Evolutionary conservation across 2,797 vertebrate genomes (phyloP).

Genomic region (Numenius phaeopus): DNA sequence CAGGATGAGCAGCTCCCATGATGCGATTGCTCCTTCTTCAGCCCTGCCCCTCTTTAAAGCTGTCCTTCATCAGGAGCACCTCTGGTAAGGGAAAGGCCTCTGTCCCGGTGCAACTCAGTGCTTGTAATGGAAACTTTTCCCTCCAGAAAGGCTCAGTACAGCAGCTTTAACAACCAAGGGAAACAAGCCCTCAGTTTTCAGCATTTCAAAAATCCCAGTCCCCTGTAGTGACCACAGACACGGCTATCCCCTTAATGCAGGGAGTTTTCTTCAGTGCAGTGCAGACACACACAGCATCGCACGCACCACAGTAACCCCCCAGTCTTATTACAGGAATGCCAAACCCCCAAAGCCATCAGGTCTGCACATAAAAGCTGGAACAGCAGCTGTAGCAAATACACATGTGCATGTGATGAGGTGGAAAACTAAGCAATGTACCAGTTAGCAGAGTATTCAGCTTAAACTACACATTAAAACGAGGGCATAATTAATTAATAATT

Average conservation of each 20-base stretch:
- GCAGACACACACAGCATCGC: background rate
- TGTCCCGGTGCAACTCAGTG: background rate
- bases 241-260: background rate
- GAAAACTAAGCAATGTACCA: background rate
- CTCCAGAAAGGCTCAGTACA: background rate
- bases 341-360: background rate
- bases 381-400: background rate
- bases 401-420: accelerated
- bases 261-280: background rate
- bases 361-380: background rate
- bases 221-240: background rate
- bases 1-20: background rate
- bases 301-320: background rate
- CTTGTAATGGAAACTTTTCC: background rate
- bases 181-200: background rate
- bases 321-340: background rate
- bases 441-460: background rate
- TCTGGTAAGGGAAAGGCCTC: background rate
- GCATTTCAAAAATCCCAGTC: background rate
- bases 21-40: accelerated
- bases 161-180: background rate
- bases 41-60: background rate
- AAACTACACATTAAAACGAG: background rate
- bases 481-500: background rate
- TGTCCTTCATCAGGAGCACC: background rate